Evolutionary conservation across 2,888 invertebrate species (phyloP).

Genomic region (Sinohyriopsis cumingii): DNA sequence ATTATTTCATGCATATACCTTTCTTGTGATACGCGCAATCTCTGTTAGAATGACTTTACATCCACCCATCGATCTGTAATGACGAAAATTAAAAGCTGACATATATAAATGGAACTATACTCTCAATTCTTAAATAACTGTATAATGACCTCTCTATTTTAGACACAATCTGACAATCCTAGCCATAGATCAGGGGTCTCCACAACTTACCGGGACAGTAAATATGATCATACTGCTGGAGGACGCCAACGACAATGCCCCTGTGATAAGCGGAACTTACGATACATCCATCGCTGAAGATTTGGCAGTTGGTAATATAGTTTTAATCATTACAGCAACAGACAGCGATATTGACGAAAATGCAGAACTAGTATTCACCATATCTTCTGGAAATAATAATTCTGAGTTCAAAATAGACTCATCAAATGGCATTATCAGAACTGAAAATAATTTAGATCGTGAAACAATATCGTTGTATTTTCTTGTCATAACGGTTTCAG

Average conservation of each 20-base stretch:
- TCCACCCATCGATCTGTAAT: too few relatives aligned
- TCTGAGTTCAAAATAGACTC: conserved; percentile 49
- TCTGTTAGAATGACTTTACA: too few relatives aligned
- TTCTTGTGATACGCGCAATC: too few relatives aligned
- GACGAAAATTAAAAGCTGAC: too few relatives aligned
- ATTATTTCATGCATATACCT: too few relatives aligned
- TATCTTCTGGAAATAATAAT: conserved; percentile 40
- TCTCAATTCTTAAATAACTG: too few relatives aligned
- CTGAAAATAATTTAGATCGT: conserved; percentile 47
- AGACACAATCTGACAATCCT: conserved; percentile 6
- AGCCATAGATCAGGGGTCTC: conserved; percentile 1
- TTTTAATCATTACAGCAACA: conserved; percentile 28
- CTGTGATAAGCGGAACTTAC: not conserved
- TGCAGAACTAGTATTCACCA: conserved; percentile 44
- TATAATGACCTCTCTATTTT: not conserved
- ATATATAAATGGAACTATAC: too few relatives aligned
- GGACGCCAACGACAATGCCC: conserved; percentile 5
- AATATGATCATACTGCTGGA: not conserved
- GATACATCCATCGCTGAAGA: conserved; percentile 42
- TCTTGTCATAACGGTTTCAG: conserved; percentile 38
- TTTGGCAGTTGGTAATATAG: conserved; percentile 17
- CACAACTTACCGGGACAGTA: not conserved
- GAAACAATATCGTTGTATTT: conserved; percentile 49
- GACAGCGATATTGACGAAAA: conserved; percentile 49
- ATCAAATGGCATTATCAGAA: conserved; percentile 44